phyloP scores from a whole-genome alignment of 2,797 vertebrate species.

The Anomalospiza imberbis region DNA sequence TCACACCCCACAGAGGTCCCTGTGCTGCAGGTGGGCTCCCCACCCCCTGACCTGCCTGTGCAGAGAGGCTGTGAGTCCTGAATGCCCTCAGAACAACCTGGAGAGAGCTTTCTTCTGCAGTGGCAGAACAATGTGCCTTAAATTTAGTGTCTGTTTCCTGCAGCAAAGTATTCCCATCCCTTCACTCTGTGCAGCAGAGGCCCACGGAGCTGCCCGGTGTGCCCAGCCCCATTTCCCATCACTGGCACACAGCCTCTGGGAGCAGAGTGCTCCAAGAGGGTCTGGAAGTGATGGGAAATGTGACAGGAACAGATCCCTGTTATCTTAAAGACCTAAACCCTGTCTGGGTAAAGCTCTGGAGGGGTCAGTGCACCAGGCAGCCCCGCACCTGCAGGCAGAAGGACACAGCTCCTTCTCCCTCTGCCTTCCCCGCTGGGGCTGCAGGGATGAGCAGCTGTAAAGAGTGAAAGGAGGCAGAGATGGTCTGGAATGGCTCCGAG shows the following conservation, averaged over 20 bases:
- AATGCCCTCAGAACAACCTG: not conserved
- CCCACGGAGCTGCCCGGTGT: rapidly evolving
- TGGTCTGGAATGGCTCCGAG: not conserved
- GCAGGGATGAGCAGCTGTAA: not conserved
- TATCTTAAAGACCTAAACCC: not conserved
- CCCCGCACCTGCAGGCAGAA: not conserved
- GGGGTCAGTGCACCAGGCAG: not conserved
- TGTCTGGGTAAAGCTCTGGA: not conserved
- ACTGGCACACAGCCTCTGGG: rapidly evolving
- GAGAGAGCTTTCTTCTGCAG: not conserved
- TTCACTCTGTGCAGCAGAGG: not conserved
- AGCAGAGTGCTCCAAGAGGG: not conserved
- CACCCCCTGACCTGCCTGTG: not conserved
- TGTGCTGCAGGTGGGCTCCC: not conserved
- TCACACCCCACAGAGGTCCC: not conserved
- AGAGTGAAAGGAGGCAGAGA: not conserved
- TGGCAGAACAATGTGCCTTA: not conserved
- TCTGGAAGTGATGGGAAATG: not conserved
- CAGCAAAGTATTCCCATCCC: not conserved
- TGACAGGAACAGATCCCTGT: not conserved
- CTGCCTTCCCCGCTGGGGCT: not conserved
- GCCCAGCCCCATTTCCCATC: not conserved
- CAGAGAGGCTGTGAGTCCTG: not conserved
- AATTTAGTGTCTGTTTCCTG: not conserved
- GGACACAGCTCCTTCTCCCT: rapidly evolving